Evolutionary conservation across 2,113 vertebrate species (phyloP), one percentile per base, ranked within the genome.

Genomic region (Myotis brandtii): DNA sequence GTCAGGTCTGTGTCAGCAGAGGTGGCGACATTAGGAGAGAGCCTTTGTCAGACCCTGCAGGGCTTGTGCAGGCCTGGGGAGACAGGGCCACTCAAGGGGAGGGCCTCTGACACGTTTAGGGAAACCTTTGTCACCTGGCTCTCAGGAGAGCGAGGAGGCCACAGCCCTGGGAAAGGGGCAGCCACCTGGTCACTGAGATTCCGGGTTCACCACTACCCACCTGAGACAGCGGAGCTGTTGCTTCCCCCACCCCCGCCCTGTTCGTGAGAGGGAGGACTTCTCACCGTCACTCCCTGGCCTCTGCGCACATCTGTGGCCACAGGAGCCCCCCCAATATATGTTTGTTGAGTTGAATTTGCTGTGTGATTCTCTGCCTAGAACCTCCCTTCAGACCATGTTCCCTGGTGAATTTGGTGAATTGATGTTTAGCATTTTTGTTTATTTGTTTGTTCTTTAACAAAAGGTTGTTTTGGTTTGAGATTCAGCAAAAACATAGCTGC

Each of bases 381-480:
- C 90, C 50, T 85, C 12, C 8, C 66, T 52, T 52, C 95, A 85
- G 69, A 59, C 93, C 12, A 18, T 92, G 87, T 91, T 94, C 95
- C 89, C 95, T 37, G 89, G 81, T 18, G 95, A 91, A 96, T 66
- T 40, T 37, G 89, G 81, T 18, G 95, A 91, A 96, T 66, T 40
- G 93, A 93, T 52, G 54, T 86, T 95, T 89, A 21, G 79, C 56
- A 67, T 92, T 93, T 95, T 88, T 96, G 89, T 96, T 95, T 96
- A 48, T 95, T 97, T 97, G 95, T 97, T 96, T 96, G 95, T 95
- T 96, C 93, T 94, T 96, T 95, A 97, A 94, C 97, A 97, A 94
- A 96, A 97, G 96, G 92, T 93, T 97, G 95, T 96, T 97, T 97
- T 80, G 92, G 95, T 97, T 91, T 89, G 95, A 93, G 89, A 91